These are phyloP conservation scores for Drosophila ohnishii DNA, from an alignment of 1,140 invertebrate species.

Conservation along the genomic window DNA sequence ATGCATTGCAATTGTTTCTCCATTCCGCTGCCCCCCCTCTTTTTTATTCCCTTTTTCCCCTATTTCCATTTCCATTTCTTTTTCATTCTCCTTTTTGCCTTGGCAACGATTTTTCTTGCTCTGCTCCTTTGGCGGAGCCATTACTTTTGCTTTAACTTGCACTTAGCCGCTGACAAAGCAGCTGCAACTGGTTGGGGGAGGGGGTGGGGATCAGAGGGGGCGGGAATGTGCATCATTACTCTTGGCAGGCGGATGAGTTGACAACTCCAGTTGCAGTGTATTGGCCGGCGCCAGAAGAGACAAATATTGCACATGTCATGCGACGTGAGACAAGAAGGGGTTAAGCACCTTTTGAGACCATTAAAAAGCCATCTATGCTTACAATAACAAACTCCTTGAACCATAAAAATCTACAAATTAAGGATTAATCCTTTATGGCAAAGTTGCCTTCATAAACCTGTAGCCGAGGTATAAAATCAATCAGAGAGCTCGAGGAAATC, in stretches of 20 bases:
- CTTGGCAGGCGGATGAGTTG: constrained; percentile 69
- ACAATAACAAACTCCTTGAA: no score
- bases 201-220: neutral
- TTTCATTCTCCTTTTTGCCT: neutral
- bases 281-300: constrained; percentile 55
- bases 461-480: constrained; percentile 17
- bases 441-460: no score
- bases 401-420: no score
- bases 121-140: constrained; percentile 54
- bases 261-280: constrained; percentile 68
- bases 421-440: no score
- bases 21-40: constrained; percentile 7
- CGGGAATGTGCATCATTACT: constrained; percentile 66
- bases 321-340: constrained; percentile 24
- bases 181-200: constrained; percentile 17
- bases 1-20: constrained; percentile 62
- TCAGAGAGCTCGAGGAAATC: constrained; percentile 3
- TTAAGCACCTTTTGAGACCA: neutral
- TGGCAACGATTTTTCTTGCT: constrained; percentile 51
- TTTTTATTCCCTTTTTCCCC: neutral
- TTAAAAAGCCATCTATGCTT: no score
- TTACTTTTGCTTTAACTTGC: constrained; percentile 76
- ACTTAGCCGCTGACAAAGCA: constrained; percentile 76
- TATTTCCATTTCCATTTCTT: neutral
- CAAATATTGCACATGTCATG: constrained; percentile 80